Conservation (phyloP, 2,797 vertebrate genomes). For the Lithobates sylvaticus region DNA sequence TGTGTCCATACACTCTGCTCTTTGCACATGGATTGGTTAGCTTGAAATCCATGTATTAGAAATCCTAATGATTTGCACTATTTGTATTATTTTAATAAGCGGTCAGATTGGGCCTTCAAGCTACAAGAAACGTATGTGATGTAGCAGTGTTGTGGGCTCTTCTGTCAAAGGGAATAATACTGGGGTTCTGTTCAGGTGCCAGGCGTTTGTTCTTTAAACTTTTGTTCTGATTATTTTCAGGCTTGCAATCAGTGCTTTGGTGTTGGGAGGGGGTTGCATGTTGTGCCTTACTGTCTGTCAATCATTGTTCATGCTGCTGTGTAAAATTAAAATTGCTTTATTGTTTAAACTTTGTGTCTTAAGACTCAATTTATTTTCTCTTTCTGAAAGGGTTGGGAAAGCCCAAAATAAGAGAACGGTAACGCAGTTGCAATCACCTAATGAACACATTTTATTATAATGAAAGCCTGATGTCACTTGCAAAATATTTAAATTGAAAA, state of each 20-base stretch:
- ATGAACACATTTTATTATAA: too few relatives aligned
- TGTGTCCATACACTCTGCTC: neutral
- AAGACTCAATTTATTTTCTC: neutral
- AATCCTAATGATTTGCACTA: slow-evolving; percentile 41
- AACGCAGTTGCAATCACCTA: too few relatives aligned
- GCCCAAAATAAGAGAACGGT: too few relatives aligned
- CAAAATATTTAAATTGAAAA: too few relatives aligned
- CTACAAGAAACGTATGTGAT: neutral
- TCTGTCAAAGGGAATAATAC: neutral
- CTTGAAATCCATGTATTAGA: neutral
- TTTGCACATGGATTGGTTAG: slow-evolving; percentile 18
- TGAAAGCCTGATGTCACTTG: too few relatives aligned
- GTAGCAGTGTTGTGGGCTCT: neutral
- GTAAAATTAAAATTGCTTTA: slow-evolving; percentile 37
- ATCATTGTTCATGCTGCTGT: slow-evolving; percentile 47
- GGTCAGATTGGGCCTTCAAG: neutral
- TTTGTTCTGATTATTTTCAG: slow-evolving; percentile 11
- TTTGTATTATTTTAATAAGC: slow-evolving; percentile 19
- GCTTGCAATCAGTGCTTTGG: slow-evolving; percentile 6
- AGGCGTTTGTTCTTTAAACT: slow-evolving; percentile 2
- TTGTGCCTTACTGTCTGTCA: slow-evolving; percentile 60
- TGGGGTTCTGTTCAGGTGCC: slow-evolving; percentile 1
- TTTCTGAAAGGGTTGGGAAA: neutral
- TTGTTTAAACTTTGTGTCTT: slow-evolving; percentile 6
- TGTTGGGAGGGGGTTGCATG: slow-evolving; percentile 37